These are phyloP conservation scores for Chaetops frenatus DNA, from an alignment of 2,113 vertebrate genomes.

Conservation along the genomic window DNA sequence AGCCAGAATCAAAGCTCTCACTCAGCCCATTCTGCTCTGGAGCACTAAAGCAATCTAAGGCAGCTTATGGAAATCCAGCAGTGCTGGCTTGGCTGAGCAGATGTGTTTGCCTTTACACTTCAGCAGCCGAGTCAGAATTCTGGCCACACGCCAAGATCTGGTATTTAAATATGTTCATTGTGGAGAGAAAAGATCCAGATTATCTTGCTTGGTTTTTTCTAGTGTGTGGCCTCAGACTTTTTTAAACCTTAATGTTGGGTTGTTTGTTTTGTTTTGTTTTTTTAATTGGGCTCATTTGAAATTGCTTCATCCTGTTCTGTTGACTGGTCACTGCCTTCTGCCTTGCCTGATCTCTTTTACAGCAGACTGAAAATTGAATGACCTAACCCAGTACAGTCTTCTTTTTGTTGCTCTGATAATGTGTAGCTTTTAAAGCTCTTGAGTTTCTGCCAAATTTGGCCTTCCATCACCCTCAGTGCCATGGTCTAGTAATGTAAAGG, in stretches of 20 bases:
- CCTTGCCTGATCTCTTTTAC: conserved; percentile 8
- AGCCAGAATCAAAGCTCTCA: neutral
- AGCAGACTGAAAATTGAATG: conserved; percentile 27
- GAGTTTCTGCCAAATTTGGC: conserved; percentile 26
- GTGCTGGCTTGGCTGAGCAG: neutral
- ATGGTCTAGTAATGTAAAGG: conserved; percentile 23
- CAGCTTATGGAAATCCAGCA: neutral
- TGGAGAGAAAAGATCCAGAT: neutral
- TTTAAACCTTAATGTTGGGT: neutral
- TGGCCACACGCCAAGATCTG: neutral
- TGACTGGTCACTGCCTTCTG: neutral
- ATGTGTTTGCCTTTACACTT: neutral
- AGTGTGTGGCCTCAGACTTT: neutral
- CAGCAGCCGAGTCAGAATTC: neutral
- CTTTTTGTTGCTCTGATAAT: conserved; percentile 22
- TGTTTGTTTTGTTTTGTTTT: no score
- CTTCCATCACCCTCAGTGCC: neutral
- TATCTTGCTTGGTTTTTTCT: neutral
- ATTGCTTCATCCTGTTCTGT: neutral
- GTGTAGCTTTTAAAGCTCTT: conserved; percentile 32
- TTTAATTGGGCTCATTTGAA: neutral
- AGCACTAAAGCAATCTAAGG: neutral
- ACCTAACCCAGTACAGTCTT: neutral
- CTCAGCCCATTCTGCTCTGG: neutral
- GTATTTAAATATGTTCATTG: neutral